Evolutionary conservation across 2,888 invertebrate genomes (phyloP), one percentile per base, ranked within the genome.

Genomic region (Drosophila helvetica): DNA sequence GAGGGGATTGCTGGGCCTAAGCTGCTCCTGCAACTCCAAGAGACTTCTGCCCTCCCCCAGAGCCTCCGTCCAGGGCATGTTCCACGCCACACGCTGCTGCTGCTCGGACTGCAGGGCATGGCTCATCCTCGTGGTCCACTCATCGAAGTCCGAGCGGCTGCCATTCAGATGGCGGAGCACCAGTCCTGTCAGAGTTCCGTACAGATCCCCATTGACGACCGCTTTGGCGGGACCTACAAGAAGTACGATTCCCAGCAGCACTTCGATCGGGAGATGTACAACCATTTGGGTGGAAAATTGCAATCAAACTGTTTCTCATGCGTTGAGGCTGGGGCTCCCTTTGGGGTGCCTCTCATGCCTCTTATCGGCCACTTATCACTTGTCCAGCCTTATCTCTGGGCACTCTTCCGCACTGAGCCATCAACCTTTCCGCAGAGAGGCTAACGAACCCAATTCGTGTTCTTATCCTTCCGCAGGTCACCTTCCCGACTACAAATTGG

Each of bases 401-500:
- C 2, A 33, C 12, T 2, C 38, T 38, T 38, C 2, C 7, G 38
- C 38, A 2, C 38, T 38, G 38, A 38, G n/a, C n/a, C n/a, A n/a
- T n/a, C n/a, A n/a, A 15, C 33, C 12, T 5, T 15, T 15, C 15
- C 6, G 10, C 22, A 45, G 45, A 18, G 18, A 17, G 42, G 55
- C 15, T 27, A 68, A 61, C 62, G 63, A 42, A 56, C 72, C 10
- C 27, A 6, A 15, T 43, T 53, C 18, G 18, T 43, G 58, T 60
- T 43, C 53, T 5, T 10, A 27, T 56, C 15, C 0, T 4, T 46
- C 19, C 46, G 12, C 43, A 92, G 92, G 91, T 79, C 91, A 91
- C 77, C 86, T 91, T 78, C 92, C 93, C 56, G 95, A 95, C 91
- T 96, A 95, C 92, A 94, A 95, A 90, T 94, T 95, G 90, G 96